phyloP scores from a whole-genome alignment of 1,140 invertebrate species.

The Galendromus occidentalis region DNA sequence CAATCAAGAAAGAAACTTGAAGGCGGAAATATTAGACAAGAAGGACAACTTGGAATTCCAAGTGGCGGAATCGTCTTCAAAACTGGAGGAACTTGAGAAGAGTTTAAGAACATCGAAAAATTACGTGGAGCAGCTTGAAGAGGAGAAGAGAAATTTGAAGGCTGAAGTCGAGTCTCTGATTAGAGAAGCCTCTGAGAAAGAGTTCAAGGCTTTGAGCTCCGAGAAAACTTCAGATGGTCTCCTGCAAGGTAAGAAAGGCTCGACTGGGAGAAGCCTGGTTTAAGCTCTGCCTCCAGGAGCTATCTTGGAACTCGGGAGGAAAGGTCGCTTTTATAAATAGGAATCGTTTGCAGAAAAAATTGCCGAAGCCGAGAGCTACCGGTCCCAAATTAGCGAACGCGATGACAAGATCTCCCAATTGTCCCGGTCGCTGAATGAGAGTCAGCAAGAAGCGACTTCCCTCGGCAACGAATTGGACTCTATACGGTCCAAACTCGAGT shows the following conservation, averaged over 20 bases:
- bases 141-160: constrained; percentile 19
- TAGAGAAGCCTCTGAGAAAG: not conserved
- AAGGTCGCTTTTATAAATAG: too few species aligned
- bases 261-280: too few species aligned
- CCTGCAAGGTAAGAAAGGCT: not conserved
- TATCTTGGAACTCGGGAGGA: too few species aligned
- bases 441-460: not conserved
- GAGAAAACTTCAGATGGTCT: not conserved
- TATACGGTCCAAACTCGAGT: not conserved
- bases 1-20: constrained; percentile 21
- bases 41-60: constrained; percentile 18
- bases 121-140: constrained; percentile 29
- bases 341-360: not conserved
- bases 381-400: not conserved
- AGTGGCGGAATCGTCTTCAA: constrained; percentile 19
- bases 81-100: constrained; percentile 17
- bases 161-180: constrained; percentile 7
- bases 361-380: not conserved
- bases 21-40: constrained; percentile 19
- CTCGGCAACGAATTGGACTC: not conserved
- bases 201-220: not conserved
- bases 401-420: not conserved
- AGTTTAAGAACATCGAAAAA: constrained; percentile 14
- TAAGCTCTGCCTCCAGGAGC: too few species aligned
- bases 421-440: not conserved